Evolutionary conservation across 2,888 invertebrate genomes (phyloP).

Genomic region (Malachius bipustulatus): DNA sequence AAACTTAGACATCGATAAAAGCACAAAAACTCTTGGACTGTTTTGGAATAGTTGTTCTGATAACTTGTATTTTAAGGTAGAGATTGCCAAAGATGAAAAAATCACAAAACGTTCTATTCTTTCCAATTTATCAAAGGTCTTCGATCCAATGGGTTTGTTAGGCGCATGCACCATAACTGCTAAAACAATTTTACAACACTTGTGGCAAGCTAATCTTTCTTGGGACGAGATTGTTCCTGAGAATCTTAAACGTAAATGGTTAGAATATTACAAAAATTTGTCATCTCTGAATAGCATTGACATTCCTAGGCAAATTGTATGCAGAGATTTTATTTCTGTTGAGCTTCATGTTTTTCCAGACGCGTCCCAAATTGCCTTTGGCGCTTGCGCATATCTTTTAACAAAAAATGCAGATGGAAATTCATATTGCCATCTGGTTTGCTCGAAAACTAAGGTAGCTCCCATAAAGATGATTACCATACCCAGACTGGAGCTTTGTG

Average conservation of each 20-base stretch:
- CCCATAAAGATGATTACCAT: no score
- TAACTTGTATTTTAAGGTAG: conserved; percentile 5
- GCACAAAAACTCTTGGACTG: conserved; percentile 11
- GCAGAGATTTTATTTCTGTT: no score
- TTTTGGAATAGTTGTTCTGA: conserved; percentile 9
- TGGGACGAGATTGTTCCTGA: conserved; percentile 17
- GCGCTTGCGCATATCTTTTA: no score
- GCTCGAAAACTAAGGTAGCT: no score
- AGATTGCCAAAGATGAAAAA: not conserved
- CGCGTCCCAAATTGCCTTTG: no score
- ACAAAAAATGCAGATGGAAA: no score
- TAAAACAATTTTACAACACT: conserved; percentile 15
- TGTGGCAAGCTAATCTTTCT: conserved; percentile 13
- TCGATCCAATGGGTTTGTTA: conserved; percentile 16
- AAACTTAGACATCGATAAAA: conserved; percentile 1
- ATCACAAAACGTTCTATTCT: conserved; percentile 12
- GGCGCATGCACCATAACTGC: conserved; percentile 13
- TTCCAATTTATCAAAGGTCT: conserved; percentile 10
- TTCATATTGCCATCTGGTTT: no score
- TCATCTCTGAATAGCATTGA: not conserved
- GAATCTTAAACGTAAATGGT: no score
- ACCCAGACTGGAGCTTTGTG: no score
- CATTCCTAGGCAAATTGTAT: no score
- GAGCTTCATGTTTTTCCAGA: no score
- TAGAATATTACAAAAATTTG: not conserved